Evolutionary conservation across 2,113 vertebrate species (phyloP).

Genomic region (Rhabdornis inornatus): DNA sequence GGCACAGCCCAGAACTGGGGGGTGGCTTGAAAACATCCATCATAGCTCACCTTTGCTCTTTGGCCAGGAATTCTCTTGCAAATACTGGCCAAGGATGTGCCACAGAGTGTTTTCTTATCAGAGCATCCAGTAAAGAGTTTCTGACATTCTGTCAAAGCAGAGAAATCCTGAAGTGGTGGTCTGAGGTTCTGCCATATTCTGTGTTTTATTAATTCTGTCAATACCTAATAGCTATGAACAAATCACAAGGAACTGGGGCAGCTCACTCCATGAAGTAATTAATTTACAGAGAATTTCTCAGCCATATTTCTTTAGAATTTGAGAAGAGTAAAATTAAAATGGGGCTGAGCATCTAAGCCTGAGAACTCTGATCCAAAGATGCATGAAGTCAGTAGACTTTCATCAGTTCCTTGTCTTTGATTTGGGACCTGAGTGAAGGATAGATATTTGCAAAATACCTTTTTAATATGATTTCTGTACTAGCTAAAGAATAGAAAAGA

Average conservation of each 20-base stretch:
- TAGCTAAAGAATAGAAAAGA: neutral
- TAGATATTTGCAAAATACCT: neutral
- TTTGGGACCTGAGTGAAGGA: neutral
- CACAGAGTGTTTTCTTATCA: neutral
- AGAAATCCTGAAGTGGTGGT: neutral
- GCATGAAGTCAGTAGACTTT: neutral
- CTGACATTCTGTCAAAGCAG: neutral
- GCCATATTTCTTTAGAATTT: neutral
- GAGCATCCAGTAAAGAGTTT: neutral
- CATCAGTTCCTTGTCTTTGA: neutral
- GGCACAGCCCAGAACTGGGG: neutral
- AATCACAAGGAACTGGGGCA: neutral
- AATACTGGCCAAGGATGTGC: neutral
- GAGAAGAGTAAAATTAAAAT: neutral
- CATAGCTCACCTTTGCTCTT: neutral
- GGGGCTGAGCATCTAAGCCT: neutral
- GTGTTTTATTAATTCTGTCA: neutral
- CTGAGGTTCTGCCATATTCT: neutral
- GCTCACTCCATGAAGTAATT: neutral
- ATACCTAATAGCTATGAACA: neutral
- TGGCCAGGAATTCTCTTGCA: neutral
- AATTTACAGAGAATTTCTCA: neutral
- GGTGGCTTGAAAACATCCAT: neutral
- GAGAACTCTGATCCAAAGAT: neutral
- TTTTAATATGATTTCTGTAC: neutral